Evolutionary conservation across 2,797 vertebrate genomes (phyloP).

Genomic region (Argya squamiceps): DNA sequence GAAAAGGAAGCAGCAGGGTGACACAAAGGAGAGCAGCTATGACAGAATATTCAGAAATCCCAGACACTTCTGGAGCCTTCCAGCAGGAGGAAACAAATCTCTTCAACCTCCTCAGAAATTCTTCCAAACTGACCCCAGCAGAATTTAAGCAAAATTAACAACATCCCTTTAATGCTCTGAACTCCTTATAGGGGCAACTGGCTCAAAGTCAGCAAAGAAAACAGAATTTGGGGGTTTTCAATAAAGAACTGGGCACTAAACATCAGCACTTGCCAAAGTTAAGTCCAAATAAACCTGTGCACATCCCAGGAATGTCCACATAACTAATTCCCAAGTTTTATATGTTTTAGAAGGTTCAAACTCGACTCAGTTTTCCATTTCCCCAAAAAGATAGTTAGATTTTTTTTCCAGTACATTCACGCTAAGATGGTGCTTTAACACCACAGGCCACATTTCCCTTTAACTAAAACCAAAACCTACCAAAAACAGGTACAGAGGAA

Average conservation of each 20-base stretch:
- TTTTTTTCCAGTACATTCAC: neutral
- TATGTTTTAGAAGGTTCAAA: neutral
- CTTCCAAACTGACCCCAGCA: neutral
- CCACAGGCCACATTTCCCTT: neutral
- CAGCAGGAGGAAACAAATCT: neutral
- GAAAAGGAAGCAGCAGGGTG: neutral
- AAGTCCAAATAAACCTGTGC: neutral
- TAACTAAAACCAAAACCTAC: neutral
- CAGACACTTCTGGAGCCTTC: neutral
- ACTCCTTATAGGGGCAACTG: neutral
- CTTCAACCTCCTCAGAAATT: neutral
- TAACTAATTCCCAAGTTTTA: neutral
- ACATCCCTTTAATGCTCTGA: neutral
- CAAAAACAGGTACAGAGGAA: neutral
- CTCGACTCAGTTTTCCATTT: neutral
- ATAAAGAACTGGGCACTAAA: neutral
- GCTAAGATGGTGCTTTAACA: neutral
- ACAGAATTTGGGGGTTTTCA: neutral
- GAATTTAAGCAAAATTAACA: neutral
- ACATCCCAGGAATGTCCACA: neutral
- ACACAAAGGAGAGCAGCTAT: neutral
- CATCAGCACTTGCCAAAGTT: neutral
- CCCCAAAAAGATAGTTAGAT: neutral
- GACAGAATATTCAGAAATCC: neutral
- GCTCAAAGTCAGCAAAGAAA: neutral